phyloP scores from a whole-genome alignment of 2,888 invertebrate species.

The Clostera curtula region DNA sequence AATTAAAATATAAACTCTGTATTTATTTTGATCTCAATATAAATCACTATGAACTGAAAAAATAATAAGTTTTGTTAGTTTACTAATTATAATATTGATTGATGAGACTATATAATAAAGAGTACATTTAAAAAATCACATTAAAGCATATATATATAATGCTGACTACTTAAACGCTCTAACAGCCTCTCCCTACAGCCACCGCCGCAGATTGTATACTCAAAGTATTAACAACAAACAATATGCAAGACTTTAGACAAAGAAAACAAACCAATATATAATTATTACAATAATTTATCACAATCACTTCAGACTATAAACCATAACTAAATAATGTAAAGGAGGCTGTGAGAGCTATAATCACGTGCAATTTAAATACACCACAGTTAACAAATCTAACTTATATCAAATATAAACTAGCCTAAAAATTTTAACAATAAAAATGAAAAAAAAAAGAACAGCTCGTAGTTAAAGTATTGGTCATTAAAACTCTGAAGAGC shows the following conservation, averaged over 20 bases:
- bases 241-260: conserved; percentile 41
- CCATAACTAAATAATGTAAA: conserved; percentile 54
- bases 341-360: conserved; percentile 67
- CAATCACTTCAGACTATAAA: conserved; percentile 68
- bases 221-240: conserved; percentile 62
- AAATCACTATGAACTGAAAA: conserved; percentile 70
- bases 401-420: conserved; percentile 72
- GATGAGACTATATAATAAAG: conserved; percentile 74
- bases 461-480: conserved; percentile 65
- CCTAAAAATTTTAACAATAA: conserved; percentile 75
- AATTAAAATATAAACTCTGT: conserved; percentile 74
- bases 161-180: conserved; percentile 73
- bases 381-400: conserved; percentile 74
- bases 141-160: conserved; percentile 76
- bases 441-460: conserved; percentile 58
- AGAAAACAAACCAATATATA: conserved; percentile 55
- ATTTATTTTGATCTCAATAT: conserved; percentile 71
- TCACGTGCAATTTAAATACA: conserved; percentile 70
- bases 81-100: conserved; percentile 68
- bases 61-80: conserved; percentile 70
- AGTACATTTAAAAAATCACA: conserved; percentile 76
- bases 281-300: conserved; percentile 59
- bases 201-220: conserved; percentile 37
- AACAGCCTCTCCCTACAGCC: conserved; percentile 54
- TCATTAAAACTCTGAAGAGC: conserved; percentile 71